These are phyloP conservation scores for Clytia hemisphaerica DNA, from an alignment of 30 jellyfish, hydroid and myxozoan genomes.

Conservation along the genomic window DNA sequence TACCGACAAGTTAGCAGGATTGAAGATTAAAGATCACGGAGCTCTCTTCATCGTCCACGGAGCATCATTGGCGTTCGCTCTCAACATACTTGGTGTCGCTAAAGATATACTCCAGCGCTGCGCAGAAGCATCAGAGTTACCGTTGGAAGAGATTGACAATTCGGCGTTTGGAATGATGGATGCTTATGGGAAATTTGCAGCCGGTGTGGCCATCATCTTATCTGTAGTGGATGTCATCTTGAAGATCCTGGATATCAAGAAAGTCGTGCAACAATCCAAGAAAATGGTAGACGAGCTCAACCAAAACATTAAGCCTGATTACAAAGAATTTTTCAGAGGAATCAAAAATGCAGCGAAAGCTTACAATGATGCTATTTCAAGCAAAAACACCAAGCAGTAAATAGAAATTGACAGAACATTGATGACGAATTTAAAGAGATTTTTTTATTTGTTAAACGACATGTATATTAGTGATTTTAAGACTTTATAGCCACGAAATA, in stretches of 20 bases:
- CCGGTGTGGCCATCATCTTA: neutral
- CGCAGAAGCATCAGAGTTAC: neutral
- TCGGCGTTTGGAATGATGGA: neutral
- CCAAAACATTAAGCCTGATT: neutral
- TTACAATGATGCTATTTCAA: too few relatives aligned
- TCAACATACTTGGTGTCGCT: neutral
- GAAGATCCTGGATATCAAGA: neutral
- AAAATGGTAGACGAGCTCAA: neutral
- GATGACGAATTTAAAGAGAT: too few relatives aligned
- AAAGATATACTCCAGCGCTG: neutral
- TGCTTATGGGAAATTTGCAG: neutral
- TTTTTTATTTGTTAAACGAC: too few relatives aligned
- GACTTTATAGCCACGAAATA: too few relatives aligned
- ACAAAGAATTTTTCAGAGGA: neutral
- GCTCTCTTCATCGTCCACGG: too few relatives aligned
- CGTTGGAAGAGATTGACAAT: neutral
- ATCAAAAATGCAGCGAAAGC: neutral
- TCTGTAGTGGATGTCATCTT: neutral
- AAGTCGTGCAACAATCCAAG: neutral
- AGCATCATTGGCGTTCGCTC: neutral
- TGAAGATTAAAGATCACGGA: too few relatives aligned
- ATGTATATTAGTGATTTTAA: too few relatives aligned
- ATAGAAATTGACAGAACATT: too few relatives aligned
- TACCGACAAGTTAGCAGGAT: too few relatives aligned
- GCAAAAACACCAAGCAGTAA: too few relatives aligned